Percentiles rank a stretch among this genome's conserved stretches.
phyloP scores from a whole-genome alignment of 1,140 invertebrate genomes.

The Lanistes nyassanus region DNA sequence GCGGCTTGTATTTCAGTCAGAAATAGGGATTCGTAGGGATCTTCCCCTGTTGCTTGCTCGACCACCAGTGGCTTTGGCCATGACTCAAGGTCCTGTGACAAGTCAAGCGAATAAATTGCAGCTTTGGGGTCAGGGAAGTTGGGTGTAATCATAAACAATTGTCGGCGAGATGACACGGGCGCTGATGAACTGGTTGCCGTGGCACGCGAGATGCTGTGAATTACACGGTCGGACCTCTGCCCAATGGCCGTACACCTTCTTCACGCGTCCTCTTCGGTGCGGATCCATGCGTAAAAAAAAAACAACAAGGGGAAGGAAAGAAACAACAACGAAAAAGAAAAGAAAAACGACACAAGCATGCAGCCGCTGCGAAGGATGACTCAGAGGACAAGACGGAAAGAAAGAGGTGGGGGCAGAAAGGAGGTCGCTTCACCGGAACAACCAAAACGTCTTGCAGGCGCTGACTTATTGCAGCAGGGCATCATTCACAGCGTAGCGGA shows the following conservation, averaged over 20 bases:
- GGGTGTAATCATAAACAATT: conserved; percentile 41
- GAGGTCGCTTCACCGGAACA: no score
- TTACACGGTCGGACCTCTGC: neutral
- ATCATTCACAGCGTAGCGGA: no score
- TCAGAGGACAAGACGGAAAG: neutral
- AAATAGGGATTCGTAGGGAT: conserved; percentile 27
- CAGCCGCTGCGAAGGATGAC: neutral
- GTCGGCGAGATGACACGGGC: conserved; percentile 16
- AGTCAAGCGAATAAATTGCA: conserved; percentile 32
- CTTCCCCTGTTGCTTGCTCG: conserved; percentile 16
- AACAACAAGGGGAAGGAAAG: no score
- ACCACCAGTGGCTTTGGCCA: neutral
- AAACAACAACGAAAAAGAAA: no score
- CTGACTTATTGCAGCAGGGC: no score
- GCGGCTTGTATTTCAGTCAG: conserved; percentile 5
- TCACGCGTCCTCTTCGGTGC: no score
- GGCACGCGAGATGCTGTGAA: neutral
- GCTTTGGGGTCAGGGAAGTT: conserved; percentile 27
- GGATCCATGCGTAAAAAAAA: no score
- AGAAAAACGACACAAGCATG: neutral
- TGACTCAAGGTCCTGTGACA: conserved; percentile 22
- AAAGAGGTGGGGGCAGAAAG: neutral
- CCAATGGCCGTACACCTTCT: neutral
- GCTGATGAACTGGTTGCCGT: conserved; percentile 22
- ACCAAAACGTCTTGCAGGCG: no score